phyloP scores from a whole-genome alignment of 2,888 invertebrate genomes.

The Limnephilus auricula region DNA sequence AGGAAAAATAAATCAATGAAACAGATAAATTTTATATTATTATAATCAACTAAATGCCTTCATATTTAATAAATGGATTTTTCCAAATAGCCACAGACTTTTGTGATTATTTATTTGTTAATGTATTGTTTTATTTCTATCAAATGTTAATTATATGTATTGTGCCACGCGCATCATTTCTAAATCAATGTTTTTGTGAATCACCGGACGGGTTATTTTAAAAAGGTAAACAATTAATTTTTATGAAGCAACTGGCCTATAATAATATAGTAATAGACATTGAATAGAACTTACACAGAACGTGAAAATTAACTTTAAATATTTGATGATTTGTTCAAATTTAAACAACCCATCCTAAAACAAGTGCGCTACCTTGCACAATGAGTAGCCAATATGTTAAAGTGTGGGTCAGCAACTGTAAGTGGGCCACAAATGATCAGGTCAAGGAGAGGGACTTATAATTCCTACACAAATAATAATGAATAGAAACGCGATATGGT shows the following conservation, averaged over 20 bases:
- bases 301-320: too few relatives aligned
- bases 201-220: too few relatives aligned
- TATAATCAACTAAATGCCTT: background rate
- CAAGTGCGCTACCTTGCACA: too few relatives aligned
- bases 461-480: background rate
- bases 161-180: background rate
- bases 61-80: background rate
- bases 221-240: too few relatives aligned
- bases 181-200: too few relatives aligned
- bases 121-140: background rate
- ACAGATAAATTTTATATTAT: background rate
- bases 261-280: too few relatives aligned
- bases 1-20: background rate
- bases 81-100: background rate
- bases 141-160: background rate
- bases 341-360: too few relatives aligned
- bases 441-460: background rate
- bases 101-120: background rate
- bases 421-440: background rate
- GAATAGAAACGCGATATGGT: background rate
- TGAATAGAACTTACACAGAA: too few relatives aligned
- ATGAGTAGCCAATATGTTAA: too few relatives aligned
- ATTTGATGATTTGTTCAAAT: too few relatives aligned
- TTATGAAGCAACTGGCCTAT: too few relatives aligned
- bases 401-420: too few relatives aligned